Evolutionary conservation across 2,113 vertebrate genomes (phyloP).

Genomic region (Toxotes jaculatrix): DNA sequence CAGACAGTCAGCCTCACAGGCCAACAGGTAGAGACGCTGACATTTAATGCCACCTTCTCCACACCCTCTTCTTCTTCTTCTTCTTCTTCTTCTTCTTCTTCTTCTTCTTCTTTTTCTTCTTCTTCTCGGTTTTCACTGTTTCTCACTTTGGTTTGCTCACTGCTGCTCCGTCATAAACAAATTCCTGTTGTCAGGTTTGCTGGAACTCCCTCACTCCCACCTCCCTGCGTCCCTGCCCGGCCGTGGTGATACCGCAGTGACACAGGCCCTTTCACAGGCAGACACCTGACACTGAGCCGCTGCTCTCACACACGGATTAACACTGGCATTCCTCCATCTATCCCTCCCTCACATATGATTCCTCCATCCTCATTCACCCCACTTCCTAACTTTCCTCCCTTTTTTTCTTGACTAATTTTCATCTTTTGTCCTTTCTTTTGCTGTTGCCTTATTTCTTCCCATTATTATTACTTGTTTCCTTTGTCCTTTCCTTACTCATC

Average conservation of each 20-base stretch:
- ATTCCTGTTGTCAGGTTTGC: conserved; percentile 27
- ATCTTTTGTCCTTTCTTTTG: neutral
- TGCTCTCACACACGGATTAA: conserved; percentile 77
- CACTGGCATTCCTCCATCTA: conserved; percentile 72
- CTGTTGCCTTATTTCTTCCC: neutral
- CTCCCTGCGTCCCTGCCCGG: neutral
- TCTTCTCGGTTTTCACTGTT: neutral
- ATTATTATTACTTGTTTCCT: neutral
- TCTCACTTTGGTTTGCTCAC: neutral
- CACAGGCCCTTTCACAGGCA: conserved; percentile 75
- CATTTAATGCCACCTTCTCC: conserved; percentile 14
- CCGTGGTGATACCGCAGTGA: conserved; percentile 47
- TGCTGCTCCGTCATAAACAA: conserved; percentile 2
- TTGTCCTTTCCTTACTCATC: neutral
- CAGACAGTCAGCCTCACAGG: conserved; percentile 29
- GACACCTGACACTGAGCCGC: conserved; percentile 79
- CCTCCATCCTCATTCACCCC: conserved; percentile 16
- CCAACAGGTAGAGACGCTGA: conserved; percentile 1
- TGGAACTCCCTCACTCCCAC: neutral
- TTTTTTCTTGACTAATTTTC: conserved; percentile 1
- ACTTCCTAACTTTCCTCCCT: conserved; percentile 7
- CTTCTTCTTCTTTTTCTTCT: conserved; percentile 4
- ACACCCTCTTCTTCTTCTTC: conserved; percentile 5
- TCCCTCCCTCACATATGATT: conserved; percentile 50
- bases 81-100: conserved; percentile 10